Base-by-base conservation (phyloP, 1,140 invertebrate species). In the Proales similis region DNA sequence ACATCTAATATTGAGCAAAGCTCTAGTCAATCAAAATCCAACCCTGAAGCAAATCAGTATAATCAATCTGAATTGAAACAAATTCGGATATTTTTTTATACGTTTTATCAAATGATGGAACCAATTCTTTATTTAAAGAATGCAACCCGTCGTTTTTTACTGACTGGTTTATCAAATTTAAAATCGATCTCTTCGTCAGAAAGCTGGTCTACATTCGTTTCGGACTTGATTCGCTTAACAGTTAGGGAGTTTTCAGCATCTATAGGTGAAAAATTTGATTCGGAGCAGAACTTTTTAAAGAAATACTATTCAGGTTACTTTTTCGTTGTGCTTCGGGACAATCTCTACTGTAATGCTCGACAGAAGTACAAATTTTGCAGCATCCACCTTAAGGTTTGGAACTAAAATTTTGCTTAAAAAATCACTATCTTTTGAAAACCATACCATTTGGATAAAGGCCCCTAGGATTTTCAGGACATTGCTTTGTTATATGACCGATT, bases 401-500 rank as follows among this genome's bases (percentile, higher is more conserved):
- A 20, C 2, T 19, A 48, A 48, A 29, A 45, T 29, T 22, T 20
- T 3, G 24, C 32, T 33, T 29, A 65, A 36, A 63, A 63, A 66
- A 14, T 22, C 7, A 14, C 20, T 2, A 6, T 24, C 5, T 47
- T 14, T 0, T 48, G 36, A 14, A 24, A 20, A 30, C 2, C 7
- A 32, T 30, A 46, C 86, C 89, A 73, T 86, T 82, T 1, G 88
- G 88, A 79, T 90, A 93, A 4, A 90, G 72, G 11, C 88, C 88
- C 69, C 83, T 84, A 0, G 70, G 69, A 64, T 78, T 78, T 47
- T 78, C 72, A 33, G 73, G 71, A 67, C 77, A 78, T 38, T 74
- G 69, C 53, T 70, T 71, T 2, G 76, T 74, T n/a, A 78, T 63
- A 67, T 78, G 77, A 3, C 77, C 77, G 6, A 63, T 69, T 63